Base-by-base conservation (phyloP, 53 echinoderm and acorn worm species). In the Arbacia lixula region DNA sequence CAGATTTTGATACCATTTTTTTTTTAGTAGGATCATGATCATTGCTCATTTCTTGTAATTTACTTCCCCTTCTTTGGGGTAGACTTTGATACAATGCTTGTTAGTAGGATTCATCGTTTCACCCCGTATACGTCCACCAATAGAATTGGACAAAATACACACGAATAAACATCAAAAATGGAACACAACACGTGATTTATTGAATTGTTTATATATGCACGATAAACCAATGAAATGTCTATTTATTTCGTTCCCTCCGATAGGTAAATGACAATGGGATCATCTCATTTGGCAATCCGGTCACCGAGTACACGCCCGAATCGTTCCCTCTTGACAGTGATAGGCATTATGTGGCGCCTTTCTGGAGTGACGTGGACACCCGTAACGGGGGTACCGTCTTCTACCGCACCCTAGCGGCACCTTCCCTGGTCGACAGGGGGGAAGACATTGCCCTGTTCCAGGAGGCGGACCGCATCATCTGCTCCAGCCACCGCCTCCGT, bases 311-410 rank as follows among this genome's bases (percentile, higher is more conserved):
- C 19, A 85, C 73, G n/a, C 72, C 85, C 21, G 1, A 6, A 10
- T 60, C 72, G 1, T 85, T 85, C 12, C 85, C 72, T 0, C 16
- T 58, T 0, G 36, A 20, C 63, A 42, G 19, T 11, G 16, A 65
- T 0, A 9, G 16, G 2, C 49, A 0, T 8, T 60, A 60, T 27
- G 58, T 85, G 12, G 60, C 85, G 5, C 85, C 85, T 20, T 85
- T 85, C 73, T 85, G 85, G 85, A 42, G 40, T 3, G 85, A 85
- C 28, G 60, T 85, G 8, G 73, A 85, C 49, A 73, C 73, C 30
- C 54, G 19, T 1, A 6, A 17, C 21, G 85, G 72, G 14, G 85
- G 85, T 30, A 60, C 55, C 19, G 58, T 77, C 36, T 77, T 27
- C 33, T 77, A 55, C 58, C 55, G n/a, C n/a, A n/a, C n/a, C n/a